Base-by-base conservation (phyloP, 2,797 vertebrate species). In the Discoglossus pictus region DNA sequence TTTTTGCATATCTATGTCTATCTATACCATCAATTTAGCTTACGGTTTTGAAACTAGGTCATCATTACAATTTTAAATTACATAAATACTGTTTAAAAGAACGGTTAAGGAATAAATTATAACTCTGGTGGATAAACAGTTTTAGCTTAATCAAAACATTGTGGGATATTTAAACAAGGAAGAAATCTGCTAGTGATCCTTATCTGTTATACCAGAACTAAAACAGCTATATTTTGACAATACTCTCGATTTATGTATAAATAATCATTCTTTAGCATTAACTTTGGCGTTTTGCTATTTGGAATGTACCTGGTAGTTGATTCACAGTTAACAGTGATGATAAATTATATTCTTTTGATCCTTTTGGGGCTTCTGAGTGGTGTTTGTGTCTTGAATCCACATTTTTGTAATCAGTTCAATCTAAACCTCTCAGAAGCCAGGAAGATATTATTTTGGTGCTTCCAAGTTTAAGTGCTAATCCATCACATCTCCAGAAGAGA, bases 161-260 rank as follows among this genome's bases (percentile, higher is more conserved):
- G 51, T 15, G 12, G 58, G 16, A 9, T 43, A 38, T 40, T 61
- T 59, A 68, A 83, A 81, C 75, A 79, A 76, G 44, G 78, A 79
- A 84, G 75, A 75, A 79, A 65, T 79, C 58, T 21, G 82, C 82
- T 83, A 78, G 75, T 82, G 84, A 86, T 85, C 78, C 55, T 69
- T 81, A 85, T 87, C 76, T 82, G 84, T 88, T 87, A 84, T 78
- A 56, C 75, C 60, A 79, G n/a, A 77, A 82, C 84, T 85, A 83
- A 83, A 86, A 79, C 65, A 81, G 25, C 62, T 79, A 43, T 87
- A 77, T 86, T 89, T 88, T 87, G 87, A 85, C 85, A 86, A 82
- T 47, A 73, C 13, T 75, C 73, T 71, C 84, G 79, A 79, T 83
- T 81, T 83, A 83, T 79, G 46, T 75, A 76, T 74, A 84, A 75